These are phyloP conservation scores for Microplitis deprimator DNA, from an alignment of 2,888 invertebrate genomes.

Conservation along the genomic window DNA sequence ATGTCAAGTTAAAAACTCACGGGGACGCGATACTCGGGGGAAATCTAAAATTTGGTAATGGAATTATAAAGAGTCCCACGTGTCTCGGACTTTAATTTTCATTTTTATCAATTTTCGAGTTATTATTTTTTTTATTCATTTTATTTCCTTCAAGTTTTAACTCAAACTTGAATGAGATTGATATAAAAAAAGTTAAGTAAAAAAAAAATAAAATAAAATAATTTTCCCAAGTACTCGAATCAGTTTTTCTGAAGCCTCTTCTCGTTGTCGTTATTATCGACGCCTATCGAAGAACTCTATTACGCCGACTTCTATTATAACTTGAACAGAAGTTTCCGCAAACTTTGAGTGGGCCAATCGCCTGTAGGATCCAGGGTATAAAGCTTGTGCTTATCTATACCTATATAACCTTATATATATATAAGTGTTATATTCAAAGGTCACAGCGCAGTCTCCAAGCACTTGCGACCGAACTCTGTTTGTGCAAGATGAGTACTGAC, in stretches of 20 bases:
- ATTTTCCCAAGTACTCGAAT: not conserved
- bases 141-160: not conserved
- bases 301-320: conserved; percentile 65
- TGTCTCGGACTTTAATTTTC: conserved; percentile 26
- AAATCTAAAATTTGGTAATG: conserved; percentile 65
- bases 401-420: conserved; percentile 15
- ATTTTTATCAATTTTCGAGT: conserved; percentile 6
- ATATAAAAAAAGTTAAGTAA: conserved; percentile 18
- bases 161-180: conserved; percentile 16
- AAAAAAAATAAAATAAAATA: not conserved
- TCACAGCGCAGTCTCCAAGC: conserved; percentile 11
- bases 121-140: not conserved
- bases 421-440: not conserved
- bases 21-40: conserved; percentile 61
- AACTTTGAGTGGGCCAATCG: conserved; percentile 42
- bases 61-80: conserved; percentile 63
- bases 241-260: not conserved
- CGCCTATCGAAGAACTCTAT: conserved; percentile 62
- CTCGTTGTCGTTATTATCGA: conserved; percentile 59
- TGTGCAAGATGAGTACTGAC: not conserved
- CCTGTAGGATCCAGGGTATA: conserved; percentile 18
- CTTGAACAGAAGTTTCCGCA: conserved; percentile 56
- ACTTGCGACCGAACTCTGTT: conserved; percentile 4
- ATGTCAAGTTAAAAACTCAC: conserved; percentile 56
- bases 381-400: not conserved